Percentiles rank a stretch among this genome's conserved stretches.
These are phyloP conservation scores for Plebejus anna DNA, from an alignment of 2,888 invertebrate genomes.

Conservation along the genomic window DNA sequence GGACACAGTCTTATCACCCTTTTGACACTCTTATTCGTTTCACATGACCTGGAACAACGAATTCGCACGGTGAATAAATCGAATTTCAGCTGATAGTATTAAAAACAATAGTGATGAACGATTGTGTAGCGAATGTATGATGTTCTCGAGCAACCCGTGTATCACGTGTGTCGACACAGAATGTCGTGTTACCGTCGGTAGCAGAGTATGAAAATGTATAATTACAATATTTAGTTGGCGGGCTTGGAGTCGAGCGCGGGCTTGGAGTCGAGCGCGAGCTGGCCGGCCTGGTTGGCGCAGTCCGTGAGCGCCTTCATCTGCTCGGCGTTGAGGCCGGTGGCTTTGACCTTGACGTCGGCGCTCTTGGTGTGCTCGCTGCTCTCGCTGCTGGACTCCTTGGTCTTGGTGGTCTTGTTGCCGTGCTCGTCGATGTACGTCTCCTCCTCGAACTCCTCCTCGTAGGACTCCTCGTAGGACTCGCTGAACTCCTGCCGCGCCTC, in stretches of 20 bases:
- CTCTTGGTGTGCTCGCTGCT: constrained; percentile 73
- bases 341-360: constrained; percentile 73
- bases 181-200: constrained; percentile 14
- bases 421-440: constrained; percentile 69
- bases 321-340: constrained; percentile 66
- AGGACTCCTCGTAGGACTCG: constrained; percentile 69
- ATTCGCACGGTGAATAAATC: constrained; percentile 39
- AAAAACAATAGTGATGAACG: background rate
- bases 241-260: constrained; percentile 70
- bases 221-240: constrained; percentile 66
- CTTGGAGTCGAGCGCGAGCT: constrained; percentile 72
- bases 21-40: constrained; percentile 64
- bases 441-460: constrained; percentile 74
- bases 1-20: constrained; percentile 78
- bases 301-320: constrained; percentile 74
- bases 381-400: constrained; percentile 71
- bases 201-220: constrained; percentile 36
- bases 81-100: background rate
- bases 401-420: constrained; percentile 70
- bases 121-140: background rate
- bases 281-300: constrained; percentile 72
- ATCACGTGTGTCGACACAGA: background rate
- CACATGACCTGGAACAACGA: constrained; percentile 69
- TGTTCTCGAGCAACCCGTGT: constrained; percentile 7
- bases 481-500: constrained; percentile 75